These are phyloP conservation scores for Papilio demoleus DNA, from an alignment of 2,888 invertebrate species.

Conservation along the genomic window DNA sequence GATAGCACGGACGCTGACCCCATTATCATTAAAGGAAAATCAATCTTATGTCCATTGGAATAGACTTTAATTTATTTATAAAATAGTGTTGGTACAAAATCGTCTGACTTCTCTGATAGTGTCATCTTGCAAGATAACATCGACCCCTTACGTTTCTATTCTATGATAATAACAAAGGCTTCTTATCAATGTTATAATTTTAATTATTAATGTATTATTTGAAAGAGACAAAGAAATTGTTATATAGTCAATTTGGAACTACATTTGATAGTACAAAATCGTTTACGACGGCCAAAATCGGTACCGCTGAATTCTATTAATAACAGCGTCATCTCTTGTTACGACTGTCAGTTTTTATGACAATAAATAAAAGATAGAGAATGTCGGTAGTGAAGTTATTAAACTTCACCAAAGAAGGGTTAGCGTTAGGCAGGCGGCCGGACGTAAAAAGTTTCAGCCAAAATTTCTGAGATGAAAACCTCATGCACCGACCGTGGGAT, in stretches of 20 bases:
- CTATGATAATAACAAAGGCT: slow-evolving; percentile 39
- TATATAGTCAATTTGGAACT: neutral
- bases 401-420: no score
- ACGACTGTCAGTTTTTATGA: no score
- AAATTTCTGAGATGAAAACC: no score
- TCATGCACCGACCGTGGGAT: no score
- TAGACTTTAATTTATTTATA: slow-evolving; percentile 28
- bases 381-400: no score
- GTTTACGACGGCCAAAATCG: no score
- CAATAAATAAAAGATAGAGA: no score
- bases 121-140: slow-evolving; percentile 50
- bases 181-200: slow-evolving; percentile 41
- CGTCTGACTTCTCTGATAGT: slow-evolving; percentile 43
- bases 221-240: slow-evolving; percentile 16
- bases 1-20: slow-evolving; percentile 73
- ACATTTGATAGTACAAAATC: neutral
- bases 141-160: slow-evolving; percentile 50
- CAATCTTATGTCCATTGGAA: slow-evolving; percentile 16
- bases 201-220: slow-evolving; percentile 30
- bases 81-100: slow-evolving; percentile 7
- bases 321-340: no score
- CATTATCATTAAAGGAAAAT: slow-evolving; percentile 51
- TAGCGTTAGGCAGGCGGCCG: no score
- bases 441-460: no score
- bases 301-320: no score